These are phyloP conservation scores for Uria lomvia DNA, from an alignment of 2,113 vertebrate species.

Conservation along the genomic window DNA sequence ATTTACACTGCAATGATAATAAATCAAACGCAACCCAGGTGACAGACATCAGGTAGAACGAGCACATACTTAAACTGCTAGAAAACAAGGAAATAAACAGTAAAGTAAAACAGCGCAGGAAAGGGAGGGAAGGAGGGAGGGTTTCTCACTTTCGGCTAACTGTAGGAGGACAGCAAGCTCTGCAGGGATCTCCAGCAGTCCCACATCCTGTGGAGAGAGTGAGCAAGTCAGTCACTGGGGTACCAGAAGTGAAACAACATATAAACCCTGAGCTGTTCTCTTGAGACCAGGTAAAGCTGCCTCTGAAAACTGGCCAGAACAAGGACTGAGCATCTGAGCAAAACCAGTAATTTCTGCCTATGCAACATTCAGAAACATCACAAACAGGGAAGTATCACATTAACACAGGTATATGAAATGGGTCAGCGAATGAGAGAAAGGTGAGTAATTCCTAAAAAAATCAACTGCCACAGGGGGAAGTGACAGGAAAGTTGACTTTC, in stretches of 20 bases:
- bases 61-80: neutral
- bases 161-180: conserved; percentile 85
- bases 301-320: neutral
- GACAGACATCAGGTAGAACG: neutral
- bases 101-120: neutral
- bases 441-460: neutral
- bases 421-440: neutral
- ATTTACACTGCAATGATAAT: neutral
- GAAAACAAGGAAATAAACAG: neutral
- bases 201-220: conserved; percentile 79
- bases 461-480: neutral
- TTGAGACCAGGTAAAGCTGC: neutral
- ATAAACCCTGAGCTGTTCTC: neutral
- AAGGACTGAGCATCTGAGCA: neutral
- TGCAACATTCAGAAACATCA: neutral
- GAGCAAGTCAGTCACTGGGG: neutral
- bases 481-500: neutral
- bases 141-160: conserved; percentile 73
- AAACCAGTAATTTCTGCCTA: neutral
- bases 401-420: neutral
- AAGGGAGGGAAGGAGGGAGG: neutral
- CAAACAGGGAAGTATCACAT: neutral
- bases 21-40: neutral
- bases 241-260: neutral
- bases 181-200: conserved; percentile 88